Evolutionary conservation across 2,113 vertebrate species (phyloP), one percentile per base, ranked within the genome.

Genomic region (Pimephales promelas): DNA sequence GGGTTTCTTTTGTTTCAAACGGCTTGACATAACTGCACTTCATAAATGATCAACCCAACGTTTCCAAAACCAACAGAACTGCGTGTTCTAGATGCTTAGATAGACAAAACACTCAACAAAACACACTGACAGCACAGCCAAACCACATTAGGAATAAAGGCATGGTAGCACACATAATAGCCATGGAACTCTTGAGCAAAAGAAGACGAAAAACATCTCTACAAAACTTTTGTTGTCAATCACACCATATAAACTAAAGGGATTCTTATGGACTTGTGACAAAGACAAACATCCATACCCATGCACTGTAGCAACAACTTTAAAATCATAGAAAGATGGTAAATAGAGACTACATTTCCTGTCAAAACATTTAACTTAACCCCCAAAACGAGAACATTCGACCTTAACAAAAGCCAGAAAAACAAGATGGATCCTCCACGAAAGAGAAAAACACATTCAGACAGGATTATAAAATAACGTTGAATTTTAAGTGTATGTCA

Each of bases 391-490:
- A 57, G 54, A 66, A 78, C 75, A 56, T 84, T 70, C 47, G 64
- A 54, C 22, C 47, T 36, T 36, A 61, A 84, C 31, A 78, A 70
- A 79, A 79, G 57, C 57, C 45, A 57, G 47, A 85, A 57, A 49
- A 45, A 79, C 70, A 86, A 85, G 78, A 85, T 68, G 62, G 79
- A 79, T 45, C 47, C 74, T 79, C 34, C 3, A 59, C 28, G 34
- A n/a, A 68, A 54, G 20, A 43, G 1, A 56, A 43, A 79, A 26
- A 84, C 20, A 77, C 62, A 43, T 43, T 56, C 20, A 24, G 22
- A 72, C 56, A 52, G 10, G 3, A 4, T 26, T 52, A 10, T 66
- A 22, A 10, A 49, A n/a, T 9, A 45, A 66, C 43, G 24, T 1
- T 20, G 47, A 54, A 40, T 54, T 1, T 70, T 6, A 68, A 81